These are phyloP conservation scores for Mormoops blainvillei DNA, from an alignment of 2,113 vertebrate species.

Conservation along the genomic window DNA sequence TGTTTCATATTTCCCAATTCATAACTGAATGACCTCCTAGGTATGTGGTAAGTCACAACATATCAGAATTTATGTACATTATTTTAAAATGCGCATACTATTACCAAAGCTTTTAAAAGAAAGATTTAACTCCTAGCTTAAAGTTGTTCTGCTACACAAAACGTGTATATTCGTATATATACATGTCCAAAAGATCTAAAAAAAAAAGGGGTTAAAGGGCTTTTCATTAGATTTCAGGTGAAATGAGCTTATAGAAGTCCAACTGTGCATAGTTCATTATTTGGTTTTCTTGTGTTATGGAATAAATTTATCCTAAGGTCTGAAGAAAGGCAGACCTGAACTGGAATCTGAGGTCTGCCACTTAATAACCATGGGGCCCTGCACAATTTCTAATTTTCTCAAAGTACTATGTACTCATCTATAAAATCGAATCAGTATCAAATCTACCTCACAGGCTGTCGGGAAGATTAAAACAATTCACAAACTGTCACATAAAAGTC, in stretches of 20 bases:
- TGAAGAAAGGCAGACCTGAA: neutral
- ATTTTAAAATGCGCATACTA: neutral
- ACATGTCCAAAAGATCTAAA: neutral
- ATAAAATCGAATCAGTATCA: neutral
- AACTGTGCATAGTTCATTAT: neutral
- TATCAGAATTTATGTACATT: slow-evolving; percentile 3
- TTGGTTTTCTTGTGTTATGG: neutral
- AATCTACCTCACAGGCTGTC: neutral
- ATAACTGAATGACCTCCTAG: neutral
- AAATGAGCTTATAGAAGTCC: neutral
- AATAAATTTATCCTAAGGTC: neutral
- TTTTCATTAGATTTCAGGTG: slow-evolving; percentile 10
- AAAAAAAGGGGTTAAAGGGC: neutral
- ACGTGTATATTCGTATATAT: neutral
- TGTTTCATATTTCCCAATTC: slow-evolving; percentile 15
- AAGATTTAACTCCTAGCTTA: neutral
- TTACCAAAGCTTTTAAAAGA: neutral
- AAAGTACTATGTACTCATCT: neutral
- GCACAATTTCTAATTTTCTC: neutral
- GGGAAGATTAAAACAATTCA: neutral
- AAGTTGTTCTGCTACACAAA: neutral
- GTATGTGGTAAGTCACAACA: neutral
- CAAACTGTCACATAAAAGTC: neutral
- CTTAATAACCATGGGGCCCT: neutral
- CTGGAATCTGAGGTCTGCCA: neutral